Evolutionary conservation across 2,797 vertebrate genomes (phyloP).

Genomic region (Margarornis squamiger): DNA sequence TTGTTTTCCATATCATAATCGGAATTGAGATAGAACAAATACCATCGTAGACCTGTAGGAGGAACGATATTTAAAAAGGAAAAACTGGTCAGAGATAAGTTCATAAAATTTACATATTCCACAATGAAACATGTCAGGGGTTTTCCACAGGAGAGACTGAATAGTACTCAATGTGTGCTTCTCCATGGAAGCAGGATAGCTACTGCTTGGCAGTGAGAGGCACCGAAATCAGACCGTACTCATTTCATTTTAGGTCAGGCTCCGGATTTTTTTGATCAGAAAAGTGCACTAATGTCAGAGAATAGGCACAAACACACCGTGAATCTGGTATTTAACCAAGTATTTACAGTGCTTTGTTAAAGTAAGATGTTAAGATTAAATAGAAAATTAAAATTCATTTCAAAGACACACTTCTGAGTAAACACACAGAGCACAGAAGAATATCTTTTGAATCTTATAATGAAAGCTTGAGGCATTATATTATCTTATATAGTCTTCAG

Average conservation of each 20-base stretch:
- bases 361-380: neutral
- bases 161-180: neutral
- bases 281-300: neutral
- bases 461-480: neutral
- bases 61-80: constrained; percentile 29
- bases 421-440: neutral
- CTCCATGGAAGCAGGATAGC: neutral
- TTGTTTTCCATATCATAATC: neutral
- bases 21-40: neutral
- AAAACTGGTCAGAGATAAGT: neutral
- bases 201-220: constrained; percentile 5
- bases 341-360: neutral
- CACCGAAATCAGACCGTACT: neutral
- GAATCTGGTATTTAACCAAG: neutral
- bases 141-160: neutral
- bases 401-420: constrained; percentile 19
- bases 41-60: constrained; percentile 32
- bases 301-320: neutral
- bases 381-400: constrained; percentile 5
- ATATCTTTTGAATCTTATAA: neutral
- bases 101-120: neutral
- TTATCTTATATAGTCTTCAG: neutral
- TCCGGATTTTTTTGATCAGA: neutral
- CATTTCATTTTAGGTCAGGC: neutral
- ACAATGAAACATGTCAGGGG: neutral